Evolutionary conservation across 2,113 vertebrate species (phyloP), one percentile per base, ranked within the genome.

Genomic region (Procavia capensis): DNA sequence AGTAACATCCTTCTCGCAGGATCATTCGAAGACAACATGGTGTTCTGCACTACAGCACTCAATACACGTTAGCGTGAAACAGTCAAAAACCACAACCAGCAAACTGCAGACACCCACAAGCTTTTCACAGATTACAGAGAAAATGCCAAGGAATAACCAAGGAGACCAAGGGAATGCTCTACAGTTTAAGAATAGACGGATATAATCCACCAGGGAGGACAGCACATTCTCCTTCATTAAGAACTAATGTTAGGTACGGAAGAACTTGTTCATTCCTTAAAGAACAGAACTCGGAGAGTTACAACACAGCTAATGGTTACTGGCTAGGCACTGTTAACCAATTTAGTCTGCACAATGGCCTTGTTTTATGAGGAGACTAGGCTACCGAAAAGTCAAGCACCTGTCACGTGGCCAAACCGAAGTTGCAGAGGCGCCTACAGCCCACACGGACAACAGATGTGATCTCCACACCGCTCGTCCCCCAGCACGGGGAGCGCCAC

Each of bases 1-100:
- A 41, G 4, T 50, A 11, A 27, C 41, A 13, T 10, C 9, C 39
- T 54, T 41, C 36, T 43, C 16, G 25, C 70, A 50, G 25, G 25
- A 64, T 4, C 0, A 0, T 17, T 1, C 20, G 7, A 36, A 9
- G n/a, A n/a, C n/a, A n/a, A n/a, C n/a, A n/a, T n/a, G n/a, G n/a
- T 11, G 2, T 24, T 47, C 34, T 66, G 17, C 19, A 27, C 7
- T 6, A 50, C 13, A 20, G 9, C 41, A 22, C 6, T 7, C 25
- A 9, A 61, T 3, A 3, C 5, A 43, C 20, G 31, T 29, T 29
- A 34, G 36, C 31, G 0, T 39, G 43, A 78, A 36, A 17, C 22
- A 47, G 6, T 1, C 74, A 5, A 7, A 20, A 54, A 43, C 3
- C 6, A 5, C 25, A n/a, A 9, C 7, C 45, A 36, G 74, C 36